phyloP scores from a whole-genome alignment of 2,888 invertebrate genomes.

The Platycheirus albimanus region DNA sequence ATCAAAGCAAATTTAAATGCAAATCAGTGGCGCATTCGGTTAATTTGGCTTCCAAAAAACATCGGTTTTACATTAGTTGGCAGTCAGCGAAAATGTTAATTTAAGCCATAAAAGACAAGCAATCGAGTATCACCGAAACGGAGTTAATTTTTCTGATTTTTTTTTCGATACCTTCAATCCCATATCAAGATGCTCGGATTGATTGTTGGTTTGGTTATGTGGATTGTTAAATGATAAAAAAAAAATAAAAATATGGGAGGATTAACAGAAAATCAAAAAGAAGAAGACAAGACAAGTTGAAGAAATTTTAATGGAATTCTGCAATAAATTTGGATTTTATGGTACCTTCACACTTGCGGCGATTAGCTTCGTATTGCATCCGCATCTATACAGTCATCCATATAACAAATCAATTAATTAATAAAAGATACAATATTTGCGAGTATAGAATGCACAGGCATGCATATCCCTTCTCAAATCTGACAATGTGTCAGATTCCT shows the following conservation, averaged over 20 bases:
- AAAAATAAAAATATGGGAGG: conserved; percentile 16
- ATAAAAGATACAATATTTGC: conserved; percentile 1
- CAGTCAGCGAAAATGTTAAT: conserved; percentile 69
- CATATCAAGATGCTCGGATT: conserved; percentile 68
- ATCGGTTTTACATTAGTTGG: conserved; percentile 73
- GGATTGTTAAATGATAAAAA: conserved; percentile 17
- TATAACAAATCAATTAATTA: conserved; percentile 69
- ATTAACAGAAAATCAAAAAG: conserved; percentile 11
- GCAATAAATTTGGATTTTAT: conserved; percentile 82
- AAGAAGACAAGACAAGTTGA: conserved; percentile 69
- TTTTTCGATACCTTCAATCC: conserved; percentile 2
- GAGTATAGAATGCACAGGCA: conserved; percentile 6
- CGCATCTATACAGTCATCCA: conserved; percentile 40
- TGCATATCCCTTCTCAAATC: too few relatives aligned
- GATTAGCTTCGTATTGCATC: conserved; percentile 52
- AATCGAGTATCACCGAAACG: conserved; percentile 58
- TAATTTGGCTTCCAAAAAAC: conserved; percentile 70
- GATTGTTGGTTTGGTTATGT: conserved; percentile 63
- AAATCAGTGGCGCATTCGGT: conserved; percentile 73
- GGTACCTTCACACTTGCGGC: conserved; percentile 51
- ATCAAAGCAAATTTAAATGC: conserved; percentile 69
- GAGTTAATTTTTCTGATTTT: conserved; percentile 1
- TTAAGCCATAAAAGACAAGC: conserved; percentile 67
- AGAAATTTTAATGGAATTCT: conserved; percentile 81
- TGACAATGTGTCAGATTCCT: conserved; percentile 65